Base-by-base conservation (phyloP, 1,140 invertebrate species). In the Ostrea edulis region DNA sequence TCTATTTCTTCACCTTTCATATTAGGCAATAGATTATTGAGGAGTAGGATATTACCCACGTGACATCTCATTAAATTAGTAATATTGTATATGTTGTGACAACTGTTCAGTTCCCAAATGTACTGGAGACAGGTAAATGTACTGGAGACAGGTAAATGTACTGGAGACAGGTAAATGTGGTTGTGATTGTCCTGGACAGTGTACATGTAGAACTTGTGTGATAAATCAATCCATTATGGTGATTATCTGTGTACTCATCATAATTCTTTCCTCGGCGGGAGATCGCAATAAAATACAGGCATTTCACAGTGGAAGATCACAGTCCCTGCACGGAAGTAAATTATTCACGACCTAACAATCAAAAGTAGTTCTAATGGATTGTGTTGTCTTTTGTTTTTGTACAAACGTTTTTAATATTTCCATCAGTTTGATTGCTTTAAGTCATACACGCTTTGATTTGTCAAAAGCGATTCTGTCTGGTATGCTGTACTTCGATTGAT, bases 361-460 rank as follows among this genome's bases (percentile, higher is more conserved):
- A 71, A 71, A 58, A 71, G 65, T 12, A 22, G 12, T 25, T 29
- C 29, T 71, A 71, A 71, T 71, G 65, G 65, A 71, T 71, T 71
- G 65, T 29, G 22, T 71, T 71, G 65, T 71, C 25, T 29, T 71
- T 12, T 22, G 65, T 29, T 71, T 4, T 3, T 25, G 22, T 71
- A 71, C 12, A 11, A 20, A 20, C 11, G 55, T 58, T 58, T 58
- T n/a, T n/a, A n/a, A n/a, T 58, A 20, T 17, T 58, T n/a, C n/a
- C n/a, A n/a, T n/a, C n/a, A n/a, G n/a, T n/a, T n/a, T n/a, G n/a
- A n/a, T n/a, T n/a, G n/a, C n/a, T n/a, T n/a, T n/a, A n/a, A n/a
- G n/a, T n/a, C n/a, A n/a, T n/a, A n/a, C n/a, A n/a, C n/a, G n/a
- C n/a, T n/a, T n/a, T n/a, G n/a, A n/a, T n/a, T n/a, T n/a, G n/a